Evolutionary conservation across 2,888 invertebrate genomes (phyloP), one percentile per base, ranked within the genome.

Genomic region (Acronicta aceris): DNA sequence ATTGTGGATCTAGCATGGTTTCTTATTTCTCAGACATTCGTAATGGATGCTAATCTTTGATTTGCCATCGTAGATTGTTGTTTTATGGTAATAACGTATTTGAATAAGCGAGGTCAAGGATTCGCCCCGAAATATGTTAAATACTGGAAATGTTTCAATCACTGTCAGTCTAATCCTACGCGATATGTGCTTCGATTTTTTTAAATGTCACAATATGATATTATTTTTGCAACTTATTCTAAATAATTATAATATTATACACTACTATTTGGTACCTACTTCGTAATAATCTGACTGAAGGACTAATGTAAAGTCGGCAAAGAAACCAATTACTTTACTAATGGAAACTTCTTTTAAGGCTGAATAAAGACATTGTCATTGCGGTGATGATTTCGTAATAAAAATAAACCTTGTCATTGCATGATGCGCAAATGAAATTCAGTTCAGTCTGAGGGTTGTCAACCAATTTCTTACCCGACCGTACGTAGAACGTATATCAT

Each of bases 31-130:
- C 12, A 7, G 9, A 36, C 15, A 49, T 38, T 61, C 17, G 16
- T 64, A 59, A 74, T 71, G 25, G 42, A 74, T 71, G 60, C 43
- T 63, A 67, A 73, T 71, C 71, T 58, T 33, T 64, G 57, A 67
- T 67, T 71, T 74, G 61, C 54, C 51, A 52, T 52, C 54, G 33
- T 17, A 43, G 55, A 65, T 60, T 70, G 65, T 62, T 56, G 63
- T 52, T 43, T 61, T 65, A 71, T 65, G 56, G 25, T 69, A 65
- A 65, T 71, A 15, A 8, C 46, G 13, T 15, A n/a, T 54, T 43
- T 9, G 53, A 54, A 60, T 61, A 38, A 49, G 12, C 49, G 5
- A 65, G n/a, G 41, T 61, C 66, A 58, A 66, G 40, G 13, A 25
- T 45, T 42, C 8, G 5, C 43, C 7, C 8, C 47, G 41, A 59